phyloP scores from a whole-genome alignment of 1,140 invertebrate species.

The Drosophila guanche region DNA sequence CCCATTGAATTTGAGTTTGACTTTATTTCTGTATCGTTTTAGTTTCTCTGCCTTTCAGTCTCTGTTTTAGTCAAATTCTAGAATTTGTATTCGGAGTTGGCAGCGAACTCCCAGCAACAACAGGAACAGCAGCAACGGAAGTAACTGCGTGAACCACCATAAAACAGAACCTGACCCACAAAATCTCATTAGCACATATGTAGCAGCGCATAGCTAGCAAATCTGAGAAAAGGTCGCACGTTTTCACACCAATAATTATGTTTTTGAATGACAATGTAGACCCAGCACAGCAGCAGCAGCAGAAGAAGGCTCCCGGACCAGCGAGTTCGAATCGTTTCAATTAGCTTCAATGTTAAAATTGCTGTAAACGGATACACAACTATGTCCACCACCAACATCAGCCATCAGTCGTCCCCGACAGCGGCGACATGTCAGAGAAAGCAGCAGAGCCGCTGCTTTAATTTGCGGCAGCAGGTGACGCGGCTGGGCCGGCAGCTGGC shows the following conservation, averaged over 20 bases:
- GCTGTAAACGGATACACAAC: slow-evolving; percentile 71
- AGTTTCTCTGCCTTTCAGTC: slow-evolving; percentile 25
- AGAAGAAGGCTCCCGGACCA: neutral
- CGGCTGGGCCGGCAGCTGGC: slow-evolving; percentile 39
- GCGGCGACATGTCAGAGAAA: neutral
- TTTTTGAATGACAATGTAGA: slow-evolving; percentile 65
- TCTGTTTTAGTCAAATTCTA: slow-evolving; percentile 48
- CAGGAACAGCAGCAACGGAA: slow-evolving; percentile 21
- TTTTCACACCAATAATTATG: slow-evolving; percentile 48
- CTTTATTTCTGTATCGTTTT: slow-evolving; percentile 6
- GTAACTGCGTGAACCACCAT: slow-evolving; percentile 33
- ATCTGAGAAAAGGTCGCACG: slow-evolving; percentile 41
- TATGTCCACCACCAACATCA: slow-evolving; percentile 54
- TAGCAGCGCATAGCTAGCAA: neutral
- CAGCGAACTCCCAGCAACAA: slow-evolving; percentile 29
- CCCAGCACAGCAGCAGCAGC: slow-evolving; percentile 28
- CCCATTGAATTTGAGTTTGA: slow-evolving; percentile 34
- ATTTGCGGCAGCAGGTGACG: slow-evolving; percentile 45
- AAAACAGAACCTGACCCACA: slow-evolving; percentile 44
- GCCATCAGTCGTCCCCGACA: neutral
- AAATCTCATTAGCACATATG: neutral
- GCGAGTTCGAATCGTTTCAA: slow-evolving; percentile 50
- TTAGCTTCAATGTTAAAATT: slow-evolving; percentile 75
- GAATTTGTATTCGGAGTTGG: slow-evolving; percentile 59
- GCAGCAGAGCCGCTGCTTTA: slow-evolving; percentile 19